Base-by-base conservation (phyloP, 2,113 vertebrate species). In the Hippocampus barbouri region DNA sequence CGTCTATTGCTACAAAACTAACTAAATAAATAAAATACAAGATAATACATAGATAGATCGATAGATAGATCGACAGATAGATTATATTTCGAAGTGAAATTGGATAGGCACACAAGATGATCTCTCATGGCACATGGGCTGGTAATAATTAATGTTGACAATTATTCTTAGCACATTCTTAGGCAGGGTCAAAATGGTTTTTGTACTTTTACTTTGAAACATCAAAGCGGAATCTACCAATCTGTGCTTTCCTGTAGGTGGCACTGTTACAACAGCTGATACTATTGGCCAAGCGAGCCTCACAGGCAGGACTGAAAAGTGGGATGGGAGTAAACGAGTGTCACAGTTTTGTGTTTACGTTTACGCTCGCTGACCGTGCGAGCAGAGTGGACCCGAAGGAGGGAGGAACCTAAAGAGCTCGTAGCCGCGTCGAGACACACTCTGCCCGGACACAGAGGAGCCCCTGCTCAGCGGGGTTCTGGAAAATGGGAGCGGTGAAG, bases 401-500 rank as follows among this genome's bases (percentile, higher is more conserved):
- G 56, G 38, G 38, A 12, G 38, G 25, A 56, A 41, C 8, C 67
- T 3, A 27, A 57, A 2, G 73, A 75, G 72, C 76, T 68, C 68
- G 73, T 73, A 30, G 27, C 76, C 51, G 57, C 70, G 16, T 57
- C 40, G 23, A 30, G 66, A n/a, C 45, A 2, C 15, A 60, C 63
- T 66, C 8, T 61, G 41, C 27, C n/a, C 41, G 75, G 78, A 72
- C 78, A 16, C 21, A 47, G 68, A 2, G 81, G 34, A 54, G 49
- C 74, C 74, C 71, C 70, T 45, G 71, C 77, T 27, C 41, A 27
- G 64, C 64, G 43, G 83, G 76, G 78, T 59, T 21, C 49, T 56
- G 72, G 61, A 70, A 80, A 69, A 88, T 88, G 86, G 86, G 82
- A 86, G 83, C 87, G 71, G 83, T 88, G 77, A 87, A 90, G 85